These are phyloP conservation scores for Actinostola sp. DNA, from an alignment of 92 coral and sea anemone species.

Conservation along the genomic window DNA sequence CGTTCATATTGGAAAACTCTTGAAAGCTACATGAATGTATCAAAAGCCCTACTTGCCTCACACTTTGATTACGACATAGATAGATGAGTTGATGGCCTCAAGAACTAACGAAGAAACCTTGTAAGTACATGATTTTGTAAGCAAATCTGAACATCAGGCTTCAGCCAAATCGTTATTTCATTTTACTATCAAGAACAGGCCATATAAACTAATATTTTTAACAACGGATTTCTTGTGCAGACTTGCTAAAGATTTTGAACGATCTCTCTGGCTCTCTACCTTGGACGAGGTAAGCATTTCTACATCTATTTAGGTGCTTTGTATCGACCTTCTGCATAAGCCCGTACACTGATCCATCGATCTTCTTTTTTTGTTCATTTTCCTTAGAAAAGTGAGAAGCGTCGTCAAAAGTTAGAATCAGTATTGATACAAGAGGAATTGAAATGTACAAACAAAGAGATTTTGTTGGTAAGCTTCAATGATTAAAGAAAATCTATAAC, in stretches of 20 bases:
- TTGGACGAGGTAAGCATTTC: constrained; percentile 52
- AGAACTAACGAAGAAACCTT: constrained; percentile 18
- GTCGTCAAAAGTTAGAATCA: constrained; percentile 36
- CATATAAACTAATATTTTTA: neutral
- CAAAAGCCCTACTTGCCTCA: too few relatives aligned
- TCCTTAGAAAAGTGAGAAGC: constrained; percentile 55
- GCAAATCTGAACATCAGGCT: neutral
- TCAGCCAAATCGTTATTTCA: neutral
- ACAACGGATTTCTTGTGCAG: constrained; percentile 39
- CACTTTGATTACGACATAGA: too few relatives aligned
- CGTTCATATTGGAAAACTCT: too few relatives aligned
- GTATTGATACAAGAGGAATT: constrained; percentile 42
- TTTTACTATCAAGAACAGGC: neutral
- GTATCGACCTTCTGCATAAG: neutral
- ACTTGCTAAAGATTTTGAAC: constrained; percentile 51
- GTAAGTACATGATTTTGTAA: constrained; percentile 7
- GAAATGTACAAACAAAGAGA: constrained; percentile 50
- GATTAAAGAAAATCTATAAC: neutral
- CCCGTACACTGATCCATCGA: neutral
- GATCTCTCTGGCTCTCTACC: constrained; percentile 59
- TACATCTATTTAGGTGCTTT: neutral
- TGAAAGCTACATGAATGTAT: too few relatives aligned
- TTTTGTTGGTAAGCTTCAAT: constrained; percentile 42
- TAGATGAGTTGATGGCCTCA: constrained; percentile 24
- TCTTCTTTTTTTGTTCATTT: neutral